Conservation (phyloP, 2,888 invertebrate genomes). For the Cataglyphis altisquamis region DNA sequence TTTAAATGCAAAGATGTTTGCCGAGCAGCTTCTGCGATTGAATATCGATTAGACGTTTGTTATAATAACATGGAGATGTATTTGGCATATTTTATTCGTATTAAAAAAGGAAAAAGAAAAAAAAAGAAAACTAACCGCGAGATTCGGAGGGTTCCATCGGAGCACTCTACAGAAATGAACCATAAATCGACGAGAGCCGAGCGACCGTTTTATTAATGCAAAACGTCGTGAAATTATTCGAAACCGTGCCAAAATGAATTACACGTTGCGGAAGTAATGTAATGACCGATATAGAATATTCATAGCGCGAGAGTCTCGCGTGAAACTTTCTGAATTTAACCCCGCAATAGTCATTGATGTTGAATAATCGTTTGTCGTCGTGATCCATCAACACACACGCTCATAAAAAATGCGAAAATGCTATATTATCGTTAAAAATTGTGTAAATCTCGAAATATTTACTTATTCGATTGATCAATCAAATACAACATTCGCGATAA, state of each 20-base stretch:
- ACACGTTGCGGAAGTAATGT: constrained; percentile 51
- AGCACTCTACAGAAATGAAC: constrained; percentile 63
- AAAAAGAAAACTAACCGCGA: not conserved
- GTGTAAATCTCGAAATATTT: not conserved
- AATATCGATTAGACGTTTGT: constrained; percentile 51
- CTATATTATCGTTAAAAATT: constrained; percentile 4
- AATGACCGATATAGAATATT: constrained; percentile 58
- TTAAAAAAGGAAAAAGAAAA: not conserved
- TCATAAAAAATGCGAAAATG: not conserved
- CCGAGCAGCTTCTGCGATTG: not conserved
- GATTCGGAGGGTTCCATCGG: constrained; percentile 22
- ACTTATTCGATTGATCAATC: not conserved
- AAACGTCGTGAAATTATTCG: constrained; percentile 64
- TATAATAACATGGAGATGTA: constrained; percentile 26
- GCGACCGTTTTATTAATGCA: constrained; percentile 68
- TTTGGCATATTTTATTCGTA: constrained; percentile 46
- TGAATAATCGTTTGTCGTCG: constrained; percentile 36
- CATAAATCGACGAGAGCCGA: constrained; percentile 60
- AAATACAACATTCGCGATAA: not conserved
- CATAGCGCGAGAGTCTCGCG: constrained; percentile 35
- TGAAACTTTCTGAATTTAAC: constrained; percentile 50
- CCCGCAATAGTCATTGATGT: constrained; percentile 36
- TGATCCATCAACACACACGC: not conserved
- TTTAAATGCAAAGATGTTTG: not conserved
- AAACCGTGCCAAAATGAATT: constrained; percentile 66